These are phyloP conservation scores for Sarcophaga variegata DNA, from an alignment of 2,888 invertebrate species.

Conservation along the genomic window DNA sequence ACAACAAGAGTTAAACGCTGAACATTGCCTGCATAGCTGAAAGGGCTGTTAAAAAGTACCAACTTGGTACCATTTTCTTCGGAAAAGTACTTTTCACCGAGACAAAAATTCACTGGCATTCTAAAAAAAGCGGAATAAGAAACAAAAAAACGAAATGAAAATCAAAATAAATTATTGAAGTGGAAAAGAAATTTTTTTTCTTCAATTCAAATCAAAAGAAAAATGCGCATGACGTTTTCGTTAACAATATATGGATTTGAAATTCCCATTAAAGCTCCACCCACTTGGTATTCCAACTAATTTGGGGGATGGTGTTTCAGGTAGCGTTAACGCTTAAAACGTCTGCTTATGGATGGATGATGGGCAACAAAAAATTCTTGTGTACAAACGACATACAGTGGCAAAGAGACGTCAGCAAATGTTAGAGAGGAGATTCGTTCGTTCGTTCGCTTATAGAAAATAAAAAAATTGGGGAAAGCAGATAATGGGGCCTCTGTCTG, in stretches of 20 bases:
- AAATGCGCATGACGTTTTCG: conserved; percentile 49
- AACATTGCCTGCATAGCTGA: too few species aligned
- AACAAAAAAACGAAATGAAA: too few species aligned
- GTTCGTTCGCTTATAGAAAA: too few species aligned
- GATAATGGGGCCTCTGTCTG: not conserved
- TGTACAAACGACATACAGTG: not conserved
- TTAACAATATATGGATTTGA: not conserved
- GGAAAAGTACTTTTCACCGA: too few species aligned
- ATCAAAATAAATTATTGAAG: not conserved
- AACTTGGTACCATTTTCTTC: too few species aligned
- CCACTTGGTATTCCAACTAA: conserved; percentile 21
- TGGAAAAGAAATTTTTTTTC: not conserved
- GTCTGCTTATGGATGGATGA: conserved; percentile 6
- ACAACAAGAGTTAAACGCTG: too few species aligned
- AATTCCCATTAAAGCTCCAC: conserved; percentile 54
- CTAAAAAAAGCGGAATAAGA: too few species aligned
- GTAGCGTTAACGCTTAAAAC: conserved; percentile 4
- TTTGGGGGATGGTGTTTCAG: conserved; percentile 26
- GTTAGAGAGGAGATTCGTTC: too few species aligned
- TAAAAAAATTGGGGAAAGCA: not conserved
- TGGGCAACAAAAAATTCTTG: conserved; percentile 17
- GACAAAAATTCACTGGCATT: too few species aligned
- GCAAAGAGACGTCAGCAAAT: too few species aligned
- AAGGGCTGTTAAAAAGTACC: too few species aligned
- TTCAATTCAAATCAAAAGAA: not conserved